phyloP scores from a whole-genome alignment of 2,113 vertebrate genomes.

The Ciconia boyciana region DNA sequence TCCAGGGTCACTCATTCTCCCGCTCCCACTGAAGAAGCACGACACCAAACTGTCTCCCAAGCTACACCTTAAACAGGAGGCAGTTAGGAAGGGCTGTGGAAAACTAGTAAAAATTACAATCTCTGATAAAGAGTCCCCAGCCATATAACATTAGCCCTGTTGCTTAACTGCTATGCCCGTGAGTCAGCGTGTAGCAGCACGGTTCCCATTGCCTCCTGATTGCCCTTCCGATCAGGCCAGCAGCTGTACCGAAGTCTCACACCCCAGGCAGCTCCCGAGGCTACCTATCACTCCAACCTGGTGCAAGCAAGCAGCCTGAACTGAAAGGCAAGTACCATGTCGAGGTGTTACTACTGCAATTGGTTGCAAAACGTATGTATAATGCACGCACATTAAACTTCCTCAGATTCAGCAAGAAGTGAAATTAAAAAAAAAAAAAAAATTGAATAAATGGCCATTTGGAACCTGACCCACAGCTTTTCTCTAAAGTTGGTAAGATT shows the following conservation, averaged over 20 bases:
- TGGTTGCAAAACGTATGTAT: neutral
- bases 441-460: neutral
- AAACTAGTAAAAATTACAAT: neutral
- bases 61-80: neutral
- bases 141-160: neutral
- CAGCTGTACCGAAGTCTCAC: neutral
- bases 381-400: neutral
- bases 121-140: neutral
- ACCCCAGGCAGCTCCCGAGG: rapidly evolving
- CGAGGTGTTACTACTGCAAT: neutral
- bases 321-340: neutral
- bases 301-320: neutral
- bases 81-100: neutral
- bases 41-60: neutral
- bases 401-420: neutral
- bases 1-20: neutral
- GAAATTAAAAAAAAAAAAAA: neutral
- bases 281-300: neutral
- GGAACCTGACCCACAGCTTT: neutral
- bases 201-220: neutral
- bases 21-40: rapidly evolving
- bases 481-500: neutral
- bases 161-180: rapidly evolving
- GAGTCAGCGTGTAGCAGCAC: neutral
- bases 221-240: neutral